These are phyloP conservation scores for Tenodera sinensis DNA, from an alignment of 2,888 invertebrate species.

Conservation along the genomic window DNA sequence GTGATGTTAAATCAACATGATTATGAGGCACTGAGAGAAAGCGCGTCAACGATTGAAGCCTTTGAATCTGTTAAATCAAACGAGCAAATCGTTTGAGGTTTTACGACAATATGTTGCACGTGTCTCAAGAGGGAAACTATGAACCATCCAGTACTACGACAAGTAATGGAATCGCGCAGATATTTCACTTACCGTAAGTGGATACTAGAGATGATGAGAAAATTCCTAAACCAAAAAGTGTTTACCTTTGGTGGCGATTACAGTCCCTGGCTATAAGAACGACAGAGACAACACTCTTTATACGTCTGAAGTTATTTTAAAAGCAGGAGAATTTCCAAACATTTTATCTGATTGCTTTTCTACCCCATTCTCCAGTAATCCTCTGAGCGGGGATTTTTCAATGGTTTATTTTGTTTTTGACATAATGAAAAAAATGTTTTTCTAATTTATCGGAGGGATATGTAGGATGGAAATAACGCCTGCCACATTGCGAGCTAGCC, in stretches of 20 bases:
- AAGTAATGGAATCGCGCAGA: background rate
- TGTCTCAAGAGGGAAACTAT: too few species aligned
- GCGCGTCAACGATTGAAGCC: too few species aligned
- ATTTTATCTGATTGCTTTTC: background rate
- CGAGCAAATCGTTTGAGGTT: too few species aligned
- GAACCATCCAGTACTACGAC: too few species aligned
- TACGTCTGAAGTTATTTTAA: background rate
- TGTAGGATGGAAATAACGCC: background rate
- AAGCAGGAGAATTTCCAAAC: background rate
- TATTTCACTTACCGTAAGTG: background rate
- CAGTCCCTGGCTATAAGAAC: background rate
- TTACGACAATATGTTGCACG: too few species aligned
- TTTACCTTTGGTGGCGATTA: background rate
- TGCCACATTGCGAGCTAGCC: background rate
- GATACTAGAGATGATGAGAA: background rate
- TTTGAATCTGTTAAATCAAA: too few species aligned
- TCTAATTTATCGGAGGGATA: background rate
- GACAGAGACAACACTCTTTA: background rate
- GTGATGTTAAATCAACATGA: too few species aligned
- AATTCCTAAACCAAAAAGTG: background rate
- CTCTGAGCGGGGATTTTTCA: background rate
- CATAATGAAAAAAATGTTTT: background rate
- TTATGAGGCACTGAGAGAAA: too few species aligned
- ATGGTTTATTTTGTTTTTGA: background rate
- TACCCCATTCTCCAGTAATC: background rate